Evolutionary conservation across 1,140 invertebrate species (phyloP).

Genomic region (Solenopsis invicta): DNA sequence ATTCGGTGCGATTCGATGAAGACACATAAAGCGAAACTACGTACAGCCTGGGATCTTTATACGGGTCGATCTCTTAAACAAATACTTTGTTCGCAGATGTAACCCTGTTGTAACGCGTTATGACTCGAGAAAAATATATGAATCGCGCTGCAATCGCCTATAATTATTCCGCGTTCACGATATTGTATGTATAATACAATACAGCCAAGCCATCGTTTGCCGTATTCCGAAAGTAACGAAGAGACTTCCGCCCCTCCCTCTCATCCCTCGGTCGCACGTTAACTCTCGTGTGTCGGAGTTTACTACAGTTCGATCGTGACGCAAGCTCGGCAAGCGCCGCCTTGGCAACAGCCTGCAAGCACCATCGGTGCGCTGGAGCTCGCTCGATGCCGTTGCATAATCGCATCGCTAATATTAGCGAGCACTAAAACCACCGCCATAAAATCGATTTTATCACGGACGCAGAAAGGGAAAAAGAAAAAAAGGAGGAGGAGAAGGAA

Average conservation of each 20-base stretch:
- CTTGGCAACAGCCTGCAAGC: constrained; percentile 59
- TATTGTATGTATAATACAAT: too few species aligned
- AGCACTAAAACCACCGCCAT: constrained; percentile 43
- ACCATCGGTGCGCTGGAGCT: constrained; percentile 19
- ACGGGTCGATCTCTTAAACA: neutral
- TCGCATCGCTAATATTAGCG: constrained; percentile 68
- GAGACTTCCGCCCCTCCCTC: constrained; percentile 20
- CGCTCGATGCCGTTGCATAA: constrained; percentile 63
- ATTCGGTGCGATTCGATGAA: constrained; percentile 36
- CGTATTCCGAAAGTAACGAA: constrained; percentile 22
- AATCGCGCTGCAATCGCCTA: neutral
- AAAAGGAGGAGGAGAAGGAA: too few species aligned
- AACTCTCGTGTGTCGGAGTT: constrained; percentile 22
- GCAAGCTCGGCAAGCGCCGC: constrained; percentile 45
- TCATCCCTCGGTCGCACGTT: neutral
- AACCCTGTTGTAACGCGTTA: neutral
- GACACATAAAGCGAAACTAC: neutral
- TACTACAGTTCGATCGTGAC: constrained; percentile 46
- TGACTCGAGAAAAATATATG: neutral
- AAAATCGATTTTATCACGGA: constrained; percentile 61
- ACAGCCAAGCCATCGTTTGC: neutral
- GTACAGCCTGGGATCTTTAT: neutral
- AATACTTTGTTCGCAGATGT: neutral
- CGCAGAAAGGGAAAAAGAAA: neutral
- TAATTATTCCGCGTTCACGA: constrained; percentile 19